A percentile compares a stretch with the other conserved stretches of the same genome.
phyloP scores from a whole-genome alignment of 1,140 invertebrate species.

The Littorina saxatilis region DNA sequence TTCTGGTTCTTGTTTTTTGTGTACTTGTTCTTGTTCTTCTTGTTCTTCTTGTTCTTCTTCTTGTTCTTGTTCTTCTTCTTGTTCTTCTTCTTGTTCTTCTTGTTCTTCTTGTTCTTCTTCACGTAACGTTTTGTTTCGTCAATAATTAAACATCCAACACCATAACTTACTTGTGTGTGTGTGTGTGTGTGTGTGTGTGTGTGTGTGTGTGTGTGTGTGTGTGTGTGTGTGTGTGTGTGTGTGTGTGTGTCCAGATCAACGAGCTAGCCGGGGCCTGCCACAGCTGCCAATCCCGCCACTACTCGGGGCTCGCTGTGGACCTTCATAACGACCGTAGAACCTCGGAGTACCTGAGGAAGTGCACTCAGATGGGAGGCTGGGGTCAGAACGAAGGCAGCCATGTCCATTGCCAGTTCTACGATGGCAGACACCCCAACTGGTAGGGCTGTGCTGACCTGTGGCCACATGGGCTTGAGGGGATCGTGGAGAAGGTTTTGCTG shows the following conservation, averaged over 20 bases:
- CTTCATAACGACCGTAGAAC: slow-evolving; percentile 39
- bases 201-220: not conserved
- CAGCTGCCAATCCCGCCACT: slow-evolving; percentile 53
- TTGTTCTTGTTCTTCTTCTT: not conserved
- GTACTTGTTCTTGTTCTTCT: no score
- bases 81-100: not conserved
- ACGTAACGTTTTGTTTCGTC: no score
- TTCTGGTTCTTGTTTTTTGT: no score
- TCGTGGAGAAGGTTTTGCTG: not conserved
- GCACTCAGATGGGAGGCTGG: slow-evolving; percentile 42
- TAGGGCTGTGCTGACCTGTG: no score
- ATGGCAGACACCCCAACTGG: not conserved
- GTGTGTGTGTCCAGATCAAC: slow-evolving; percentile 41
- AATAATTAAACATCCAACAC: no score
- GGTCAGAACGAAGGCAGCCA: slow-evolving; percentile 50
- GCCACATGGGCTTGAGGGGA: not conserved
- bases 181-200: slow-evolving; percentile 9
- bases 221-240: not conserved
- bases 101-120: no score
- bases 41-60: no score
- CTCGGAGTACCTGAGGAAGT: slow-evolving; percentile 41
- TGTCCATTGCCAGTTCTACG: slow-evolving; percentile 54
- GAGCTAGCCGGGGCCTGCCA: slow-evolving; percentile 62
- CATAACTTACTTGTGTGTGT: no score
- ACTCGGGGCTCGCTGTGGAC: slow-evolving; percentile 57